phyloP scores from a whole-genome alignment of 1,140 invertebrate species.

The Listronotus oregonensis region DNA sequence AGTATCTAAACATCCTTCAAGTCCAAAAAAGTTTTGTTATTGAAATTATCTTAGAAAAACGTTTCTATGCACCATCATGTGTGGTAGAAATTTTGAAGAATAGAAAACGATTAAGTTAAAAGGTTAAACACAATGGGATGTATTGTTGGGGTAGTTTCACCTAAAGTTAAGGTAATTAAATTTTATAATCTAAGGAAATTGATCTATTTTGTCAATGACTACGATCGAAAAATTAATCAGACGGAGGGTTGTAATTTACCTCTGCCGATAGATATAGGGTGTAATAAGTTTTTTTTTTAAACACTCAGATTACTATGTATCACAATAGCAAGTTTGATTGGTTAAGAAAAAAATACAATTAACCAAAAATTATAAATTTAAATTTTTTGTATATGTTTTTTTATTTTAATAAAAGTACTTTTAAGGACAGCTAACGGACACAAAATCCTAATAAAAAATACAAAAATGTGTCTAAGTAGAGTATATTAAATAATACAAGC shows the following conservation, averaged over 20 bases:
- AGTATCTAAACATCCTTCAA: slow-evolving; percentile 20
- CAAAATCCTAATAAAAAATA: no score
- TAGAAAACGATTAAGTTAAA: slow-evolving; percentile 37
- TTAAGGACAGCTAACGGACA: no score
- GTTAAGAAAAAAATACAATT: no score
- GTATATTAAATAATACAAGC: no score
- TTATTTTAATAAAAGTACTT: no score
- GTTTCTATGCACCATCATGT: slow-evolving; percentile 25
- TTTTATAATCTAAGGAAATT: slow-evolving; percentile 32
- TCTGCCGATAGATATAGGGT: no score
- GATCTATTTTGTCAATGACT: slow-evolving; percentile 34
- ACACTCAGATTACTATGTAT: no score
- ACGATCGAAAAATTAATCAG: slow-evolving; percentile 16
- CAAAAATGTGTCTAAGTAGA: no score
- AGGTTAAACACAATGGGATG: slow-evolving; percentile 32
- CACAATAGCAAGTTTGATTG: no score
- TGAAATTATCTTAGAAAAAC: slow-evolving; percentile 29
- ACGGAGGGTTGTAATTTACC: slow-evolving; percentile 15
- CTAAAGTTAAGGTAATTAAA: slow-evolving; percentile 33
- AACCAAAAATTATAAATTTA: no score
- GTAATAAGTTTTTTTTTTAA: no score
- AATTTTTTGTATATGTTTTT: no score
- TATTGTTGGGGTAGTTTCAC: slow-evolving; percentile 24
- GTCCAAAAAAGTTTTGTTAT: slow-evolving; percentile 16
- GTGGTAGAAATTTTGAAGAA: slow-evolving; percentile 27